A percentile compares a stretch with the other conserved stretches of the same genome.
Evolutionary conservation across 2,113 vertebrate genomes (phyloP).

Genomic region (Oriolus oriolus): DNA sequence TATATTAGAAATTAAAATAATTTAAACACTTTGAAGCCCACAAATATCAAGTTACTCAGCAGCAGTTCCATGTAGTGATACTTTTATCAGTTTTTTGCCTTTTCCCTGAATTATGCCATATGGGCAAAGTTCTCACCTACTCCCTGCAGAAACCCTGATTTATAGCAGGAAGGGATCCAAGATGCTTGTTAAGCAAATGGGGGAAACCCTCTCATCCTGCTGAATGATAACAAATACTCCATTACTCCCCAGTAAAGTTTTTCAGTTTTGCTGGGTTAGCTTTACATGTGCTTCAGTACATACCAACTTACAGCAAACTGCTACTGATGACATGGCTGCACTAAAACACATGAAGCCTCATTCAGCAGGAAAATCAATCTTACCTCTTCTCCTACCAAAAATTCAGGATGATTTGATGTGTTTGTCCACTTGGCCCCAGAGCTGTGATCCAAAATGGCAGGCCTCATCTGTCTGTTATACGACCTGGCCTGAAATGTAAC

Average conservation of each 20-base stretch:
- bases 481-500: constrained; percentile 78
- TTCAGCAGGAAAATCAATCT: background rate
- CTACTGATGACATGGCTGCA: background rate
- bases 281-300: background rate
- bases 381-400: constrained; percentile 96
- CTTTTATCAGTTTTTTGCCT: background rate
- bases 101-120: background rate
- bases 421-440: constrained; percentile 93
- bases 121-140: background rate
- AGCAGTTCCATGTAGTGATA: background rate
- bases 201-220: background rate
- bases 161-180: background rate
- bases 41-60: background rate
- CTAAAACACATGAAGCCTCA: background rate
- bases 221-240: background rate
- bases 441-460: constrained; percentile 88
- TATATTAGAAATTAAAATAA: background rate
- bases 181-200: background rate
- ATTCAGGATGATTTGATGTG: constrained; percentile 86
- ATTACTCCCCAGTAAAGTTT: background rate
- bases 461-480: constrained; percentile 93
- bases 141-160: background rate
- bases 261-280: background rate
- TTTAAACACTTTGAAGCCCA: background rate
- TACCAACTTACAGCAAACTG: background rate